phyloP scores from a whole-genome alignment of 2,888 invertebrate species.

The Timema podura region DNA sequence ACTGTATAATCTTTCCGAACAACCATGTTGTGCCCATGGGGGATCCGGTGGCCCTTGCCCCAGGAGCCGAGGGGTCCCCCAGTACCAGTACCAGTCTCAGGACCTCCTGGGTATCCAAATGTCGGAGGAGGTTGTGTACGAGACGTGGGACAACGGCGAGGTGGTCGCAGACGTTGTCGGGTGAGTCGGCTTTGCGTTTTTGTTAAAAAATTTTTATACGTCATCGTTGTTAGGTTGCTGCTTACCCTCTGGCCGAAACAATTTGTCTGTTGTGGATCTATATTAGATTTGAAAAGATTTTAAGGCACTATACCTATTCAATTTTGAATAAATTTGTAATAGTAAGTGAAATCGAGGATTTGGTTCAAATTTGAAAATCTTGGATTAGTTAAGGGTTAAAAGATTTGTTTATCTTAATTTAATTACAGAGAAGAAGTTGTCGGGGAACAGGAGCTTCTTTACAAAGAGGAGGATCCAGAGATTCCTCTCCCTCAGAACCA shows the following conservation, averaged over 20 bases:
- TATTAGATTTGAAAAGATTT: too few species aligned
- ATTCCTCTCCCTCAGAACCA: constrained; percentile 72
- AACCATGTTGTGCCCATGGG: constrained; percentile 11
- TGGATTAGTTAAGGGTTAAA: too few species aligned
- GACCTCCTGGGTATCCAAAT: constrained; percentile 55
- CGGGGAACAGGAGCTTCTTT: constrained; percentile 12
- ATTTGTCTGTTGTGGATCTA: too few species aligned
- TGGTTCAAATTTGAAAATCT: neutral
- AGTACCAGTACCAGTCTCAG: constrained; percentile 42
- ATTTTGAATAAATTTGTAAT: too few species aligned
- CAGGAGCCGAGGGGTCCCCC: constrained; percentile 45
- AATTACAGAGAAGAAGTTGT: constrained; percentile 24
- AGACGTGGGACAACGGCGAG: constrained; percentile 71
- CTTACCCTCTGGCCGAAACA: too few species aligned
- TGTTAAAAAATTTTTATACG: neutral
- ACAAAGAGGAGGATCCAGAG: constrained; percentile 52
- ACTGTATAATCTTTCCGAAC: constrained; percentile 29
- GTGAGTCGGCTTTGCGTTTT: neutral
- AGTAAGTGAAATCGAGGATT: neutral
- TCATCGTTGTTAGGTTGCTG: too few species aligned
- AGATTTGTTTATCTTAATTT: too few species aligned
- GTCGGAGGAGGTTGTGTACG: constrained; percentile 71
- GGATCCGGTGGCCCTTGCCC: constrained; percentile 44
- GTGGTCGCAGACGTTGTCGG: constrained; percentile 6
- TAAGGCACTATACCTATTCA: too few species aligned